Evolutionary conservation across 2,113 vertebrate genomes (phyloP), one percentile per base, ranked within the genome.

Genomic region (Galbula dea): DNA sequence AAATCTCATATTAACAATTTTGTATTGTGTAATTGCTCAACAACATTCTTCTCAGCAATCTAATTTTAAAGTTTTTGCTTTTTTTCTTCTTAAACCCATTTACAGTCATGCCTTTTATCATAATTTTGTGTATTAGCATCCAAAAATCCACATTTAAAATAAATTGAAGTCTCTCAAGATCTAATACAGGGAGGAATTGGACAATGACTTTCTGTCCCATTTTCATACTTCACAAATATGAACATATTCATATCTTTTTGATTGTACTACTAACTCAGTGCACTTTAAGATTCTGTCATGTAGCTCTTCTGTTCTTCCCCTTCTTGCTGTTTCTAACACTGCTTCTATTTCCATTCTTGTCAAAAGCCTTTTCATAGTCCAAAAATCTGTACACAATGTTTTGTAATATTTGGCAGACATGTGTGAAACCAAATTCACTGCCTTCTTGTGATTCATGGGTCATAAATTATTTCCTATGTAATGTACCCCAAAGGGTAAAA

Each of bases 331-430:
- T 97, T 96, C 95, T 94, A 96, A 96, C 88, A 82, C 91, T 95
- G 92, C 73, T 97, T 95, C 96, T 95, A 97, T 97, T 97, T 97
- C 88, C 91, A 97, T 94, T 96, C 94, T 94, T 95, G 87, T 98
- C 96, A 98, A 98, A 98, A 97, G 95, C 96, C 96, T 97, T 96
- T 97, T 98, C 97, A 97, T 97, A 87, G 91, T 96, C 94, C 82
- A 88, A 91, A 96, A 97, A 97, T 92, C 94, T 86, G 66, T 88
- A 95, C 92, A 98, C 97, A 98, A 97, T 96, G 91, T 95, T 97
- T 97, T 97, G 94, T 95, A 98, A 97, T 97, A 98, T 97, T 97
- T 97, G 96, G 97, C 96, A 86, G 72, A 97, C 95, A 97, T 96
- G 96, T 93, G 90, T 97, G 96, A 97, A 98, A 96, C 97, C 89